phyloP scores from a whole-genome alignment of 2,888 invertebrate genomes.

The Leucoma salicis region DNA sequence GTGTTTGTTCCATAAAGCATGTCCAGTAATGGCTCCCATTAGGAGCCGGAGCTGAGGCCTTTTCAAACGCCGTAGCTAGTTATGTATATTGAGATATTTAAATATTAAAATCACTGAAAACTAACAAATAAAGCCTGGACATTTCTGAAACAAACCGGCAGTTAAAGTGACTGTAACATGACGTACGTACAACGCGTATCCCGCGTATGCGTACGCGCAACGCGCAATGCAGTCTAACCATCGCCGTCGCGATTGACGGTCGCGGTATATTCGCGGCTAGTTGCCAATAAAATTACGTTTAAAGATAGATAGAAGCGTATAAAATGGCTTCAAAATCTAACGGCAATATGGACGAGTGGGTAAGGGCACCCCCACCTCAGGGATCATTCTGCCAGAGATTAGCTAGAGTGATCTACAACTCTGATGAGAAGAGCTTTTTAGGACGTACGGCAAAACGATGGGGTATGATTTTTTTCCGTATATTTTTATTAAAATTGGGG shows the following conservation, averaged over 20 bases:
- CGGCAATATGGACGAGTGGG: slow-evolving; percentile 64
- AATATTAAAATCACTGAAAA: too few relatives aligned
- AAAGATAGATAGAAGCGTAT: not conserved
- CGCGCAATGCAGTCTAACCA: slow-evolving; percentile 44
- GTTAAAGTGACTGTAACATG: slow-evolving; percentile 18
- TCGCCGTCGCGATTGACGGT: slow-evolving; percentile 35
- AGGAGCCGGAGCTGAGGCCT: too few relatives aligned
- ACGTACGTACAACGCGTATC: not conserved
- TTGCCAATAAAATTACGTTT: slow-evolving; percentile 1
- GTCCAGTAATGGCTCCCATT: too few relatives aligned
- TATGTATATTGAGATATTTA: too few relatives aligned
- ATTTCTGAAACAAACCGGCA: not conserved
- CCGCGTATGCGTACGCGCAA: slow-evolving; percentile 29
- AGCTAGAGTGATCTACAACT: slow-evolving; percentile 58
- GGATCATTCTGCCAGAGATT: slow-evolving; percentile 49
- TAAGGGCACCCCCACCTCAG: slow-evolving; percentile 55
- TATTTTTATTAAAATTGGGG: too few relatives aligned
- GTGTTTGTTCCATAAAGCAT: too few relatives aligned
- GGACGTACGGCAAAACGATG: slow-evolving; percentile 71
- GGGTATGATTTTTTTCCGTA: slow-evolving; percentile 61
- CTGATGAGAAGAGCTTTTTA: slow-evolving; percentile 64
- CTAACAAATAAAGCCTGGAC: too few relatives aligned
- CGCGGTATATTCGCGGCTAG: slow-evolving; percentile 19
- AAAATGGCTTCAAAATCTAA: slow-evolving; percentile 59
- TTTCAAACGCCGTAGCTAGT: too few relatives aligned